Evolutionary conservation across 2,797 vertebrate species (phyloP).

Genomic region (Acipenser ruthenus): DNA sequence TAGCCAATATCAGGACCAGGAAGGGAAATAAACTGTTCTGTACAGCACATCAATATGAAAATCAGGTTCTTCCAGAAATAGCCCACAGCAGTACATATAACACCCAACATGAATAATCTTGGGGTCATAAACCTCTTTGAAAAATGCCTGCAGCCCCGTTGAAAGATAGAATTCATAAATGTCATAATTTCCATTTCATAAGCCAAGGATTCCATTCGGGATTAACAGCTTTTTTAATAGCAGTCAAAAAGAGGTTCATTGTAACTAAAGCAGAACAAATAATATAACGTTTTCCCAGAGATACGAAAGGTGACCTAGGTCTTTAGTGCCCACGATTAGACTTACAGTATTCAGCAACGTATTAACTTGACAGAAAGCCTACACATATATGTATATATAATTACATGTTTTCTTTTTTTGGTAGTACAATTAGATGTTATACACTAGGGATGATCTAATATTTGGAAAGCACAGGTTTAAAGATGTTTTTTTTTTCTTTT

Average conservation of each 20-base stretch:
- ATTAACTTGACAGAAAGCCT: conserved; percentile 28
- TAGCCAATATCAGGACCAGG: conserved; percentile 66
- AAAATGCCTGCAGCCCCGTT: conserved; percentile 50
- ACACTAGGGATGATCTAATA: conserved; percentile 44
- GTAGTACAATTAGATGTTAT: conserved; percentile 48
- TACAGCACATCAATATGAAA: conserved; percentile 70
- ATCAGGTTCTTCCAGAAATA: conserved; percentile 63
- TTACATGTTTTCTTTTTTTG: conserved; percentile 44
- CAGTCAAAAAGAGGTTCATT: conserved; percentile 53
- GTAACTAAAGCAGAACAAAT: conserved; percentile 54
- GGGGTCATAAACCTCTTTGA: conserved; percentile 61
- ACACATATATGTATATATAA: conserved; percentile 4
- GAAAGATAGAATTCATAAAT: conserved; percentile 56
- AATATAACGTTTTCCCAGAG: conserved; percentile 33
- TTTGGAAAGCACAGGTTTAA: conserved; percentile 19
- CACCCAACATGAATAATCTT: conserved; percentile 62
- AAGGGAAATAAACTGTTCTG: conserved; percentile 35
- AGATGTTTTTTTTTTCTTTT: no score
- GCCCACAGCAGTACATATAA: conserved; percentile 54
- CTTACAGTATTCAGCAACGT: conserved; percentile 49
- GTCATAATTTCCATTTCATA: conserved; percentile 51
- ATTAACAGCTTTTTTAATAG: conserved; percentile 62
- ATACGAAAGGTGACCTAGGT: conserved; percentile 55
- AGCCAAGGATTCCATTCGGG: conserved; percentile 45
- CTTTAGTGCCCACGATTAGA: conserved; percentile 58